A percentile compares a stretch with the other conserved stretches of the same genome.
Conservation (phyloP, 2,113 vertebrate species). For the Laticauda laticaudata region DNA sequence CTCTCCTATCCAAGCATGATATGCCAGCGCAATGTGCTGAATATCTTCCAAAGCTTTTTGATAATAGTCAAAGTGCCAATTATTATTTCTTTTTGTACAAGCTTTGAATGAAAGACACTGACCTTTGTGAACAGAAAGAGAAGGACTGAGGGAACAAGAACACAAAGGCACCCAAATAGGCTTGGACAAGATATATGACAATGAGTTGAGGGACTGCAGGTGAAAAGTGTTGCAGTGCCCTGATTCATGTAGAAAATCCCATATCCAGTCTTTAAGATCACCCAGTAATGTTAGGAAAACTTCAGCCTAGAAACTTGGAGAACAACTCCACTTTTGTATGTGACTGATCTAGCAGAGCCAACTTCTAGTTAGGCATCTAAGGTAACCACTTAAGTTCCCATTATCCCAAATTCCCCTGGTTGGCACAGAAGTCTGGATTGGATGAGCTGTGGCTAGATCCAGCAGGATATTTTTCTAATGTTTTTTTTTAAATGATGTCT, state of each 20-base stretch:
- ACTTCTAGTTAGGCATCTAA: neutral
- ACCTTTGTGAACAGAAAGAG: neutral
- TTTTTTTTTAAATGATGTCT: neutral
- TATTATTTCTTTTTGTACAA: neutral
- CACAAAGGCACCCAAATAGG: neutral
- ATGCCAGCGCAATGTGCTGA: neutral
- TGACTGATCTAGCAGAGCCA: neutral
- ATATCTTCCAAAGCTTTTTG: neutral
- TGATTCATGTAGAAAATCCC: neutral
- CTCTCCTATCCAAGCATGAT: neutral
- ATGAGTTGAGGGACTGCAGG: neutral
- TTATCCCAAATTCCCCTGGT: neutral
- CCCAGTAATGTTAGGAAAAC: neutral
- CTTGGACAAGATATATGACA: neutral
- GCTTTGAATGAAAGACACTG: neutral
- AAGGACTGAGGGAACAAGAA: neutral
- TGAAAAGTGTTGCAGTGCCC: neutral
- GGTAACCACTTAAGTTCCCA: neutral
- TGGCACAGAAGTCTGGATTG: neutral
- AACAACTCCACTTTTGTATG: too few relatives aligned
- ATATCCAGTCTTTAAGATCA: neutral
- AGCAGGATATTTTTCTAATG: neutral
- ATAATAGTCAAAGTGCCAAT: neutral
- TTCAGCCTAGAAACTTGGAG: neutral
- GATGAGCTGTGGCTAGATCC: neutral